Base-by-base conservation (phyloP, 2,888 invertebrate genomes). In the Harpalus rubripes region DNA sequence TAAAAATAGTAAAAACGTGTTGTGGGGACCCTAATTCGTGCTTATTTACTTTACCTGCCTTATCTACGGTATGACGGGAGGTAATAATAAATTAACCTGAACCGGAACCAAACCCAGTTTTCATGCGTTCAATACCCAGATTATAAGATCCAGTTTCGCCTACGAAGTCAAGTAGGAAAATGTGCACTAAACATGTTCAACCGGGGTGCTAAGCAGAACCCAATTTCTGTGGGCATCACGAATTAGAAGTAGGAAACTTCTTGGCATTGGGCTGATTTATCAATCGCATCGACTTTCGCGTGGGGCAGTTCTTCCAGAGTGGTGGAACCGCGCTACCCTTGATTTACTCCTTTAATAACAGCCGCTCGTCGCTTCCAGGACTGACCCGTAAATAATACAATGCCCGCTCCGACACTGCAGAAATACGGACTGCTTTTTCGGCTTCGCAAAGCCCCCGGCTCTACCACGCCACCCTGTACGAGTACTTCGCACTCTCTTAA, bases 311-410 rank as follows among this genome's bases (percentile, higher is more conserved):
- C n/a, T 15, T 1, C 44, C 8, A 8, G 15, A 16, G 15, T 10
- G 8, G 8, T 41, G 39, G 68, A 68, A 78, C 12, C 58, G 79
- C 52, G 72, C 78, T 68, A 84, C 32, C 56, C 80, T 87, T 87
- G 87, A 88, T 88, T 88, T 88, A 88, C 87, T 87, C 87, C 87
- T 88, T 88, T 88, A 88, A 88, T 88, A 88, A 87, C 88, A 87
- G 87, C 86, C 79, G 85, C 80, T 80, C 80, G 85, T 85, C 85
- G 86, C 86, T 87, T 86, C 86, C 87, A 87, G 86, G 85, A 84
- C 86, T 87, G 86, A 87, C 86, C 86, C 88, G 88, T 88, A 88
- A 88, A 88, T 88, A 88, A 87, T 87, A 86, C 83, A 84, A 85
- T 86, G 85, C 84, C 84, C 82, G 12, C 61, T 7, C 26, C 59